Conservation (phyloP, 2,113 vertebrate genomes). For the Phaethon lepturus region DNA sequence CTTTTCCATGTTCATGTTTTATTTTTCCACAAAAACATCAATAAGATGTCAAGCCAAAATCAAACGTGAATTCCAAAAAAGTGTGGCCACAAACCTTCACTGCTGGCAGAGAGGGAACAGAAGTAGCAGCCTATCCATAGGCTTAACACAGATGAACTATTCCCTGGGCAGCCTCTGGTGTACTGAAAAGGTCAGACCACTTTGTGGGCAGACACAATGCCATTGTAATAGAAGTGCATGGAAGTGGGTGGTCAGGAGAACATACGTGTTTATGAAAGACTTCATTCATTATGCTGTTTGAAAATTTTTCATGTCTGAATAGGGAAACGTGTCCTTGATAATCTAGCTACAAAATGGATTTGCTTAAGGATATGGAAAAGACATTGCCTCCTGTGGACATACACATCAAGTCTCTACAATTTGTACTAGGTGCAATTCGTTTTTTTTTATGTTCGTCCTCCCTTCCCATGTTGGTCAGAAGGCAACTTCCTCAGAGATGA, state of each 20-base stretch:
- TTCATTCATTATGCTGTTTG: neutral
- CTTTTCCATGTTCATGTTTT: accelerated
- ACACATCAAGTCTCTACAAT: neutral
- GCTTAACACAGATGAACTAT: neutral
- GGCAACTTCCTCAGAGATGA: neutral
- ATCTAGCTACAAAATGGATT: neutral
- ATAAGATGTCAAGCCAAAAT: neutral
- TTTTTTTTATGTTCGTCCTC: neutral
- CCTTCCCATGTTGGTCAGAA: neutral
- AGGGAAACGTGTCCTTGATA: neutral
- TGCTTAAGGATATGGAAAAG: neutral
- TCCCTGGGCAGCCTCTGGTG: neutral
- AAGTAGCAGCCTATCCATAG: neutral
- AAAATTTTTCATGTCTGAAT: neutral
- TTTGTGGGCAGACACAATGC: neutral
- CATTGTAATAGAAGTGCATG: neutral
- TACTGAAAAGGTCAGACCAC: neutral
- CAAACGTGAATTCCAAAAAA: neutral
- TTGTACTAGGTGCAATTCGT: neutral
- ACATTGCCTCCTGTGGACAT: neutral
- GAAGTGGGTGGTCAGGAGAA: neutral
- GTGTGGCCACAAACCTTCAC: neutral
- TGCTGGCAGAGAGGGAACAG: neutral
- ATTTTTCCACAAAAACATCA: neutral
- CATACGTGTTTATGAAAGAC: neutral